These are phyloP conservation scores for Microctonus hyperodae DNA, from an alignment of 2,888 invertebrate species.

Conservation along the genomic window DNA sequence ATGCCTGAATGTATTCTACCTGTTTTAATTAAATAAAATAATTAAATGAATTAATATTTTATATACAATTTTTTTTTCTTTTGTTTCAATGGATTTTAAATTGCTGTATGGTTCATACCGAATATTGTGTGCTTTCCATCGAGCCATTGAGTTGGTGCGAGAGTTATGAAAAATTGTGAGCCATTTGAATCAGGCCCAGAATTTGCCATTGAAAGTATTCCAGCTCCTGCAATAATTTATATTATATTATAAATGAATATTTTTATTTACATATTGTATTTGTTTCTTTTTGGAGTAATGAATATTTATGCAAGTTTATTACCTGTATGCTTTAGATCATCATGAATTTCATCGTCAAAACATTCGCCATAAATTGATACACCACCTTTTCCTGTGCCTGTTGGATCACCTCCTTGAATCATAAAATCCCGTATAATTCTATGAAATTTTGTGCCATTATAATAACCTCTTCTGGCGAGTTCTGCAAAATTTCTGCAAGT, in stretches of 20 bases:
- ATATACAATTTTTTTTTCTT: conserved; percentile 1
- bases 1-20: conserved; percentile 85
- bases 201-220: conserved; percentile 94
- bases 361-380: conserved; percentile 94
- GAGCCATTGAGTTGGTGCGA: conserved; percentile 97
- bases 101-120: too few relatives aligned
- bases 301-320: too few relatives aligned
- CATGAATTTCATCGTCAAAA: conserved; percentile 95
- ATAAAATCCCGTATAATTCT: conserved; percentile 93
- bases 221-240: conserved; percentile 69
- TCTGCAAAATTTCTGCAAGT: conserved; percentile 99
- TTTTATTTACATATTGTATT: too few relatives aligned
- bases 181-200: conserved; percentile 97
- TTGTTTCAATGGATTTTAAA: neutral
- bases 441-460: conserved; percentile 96
- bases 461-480: conserved; percentile 90
- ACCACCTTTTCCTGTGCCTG: conserved; percentile 95
- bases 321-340: conserved; percentile 95
- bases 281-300: too few relatives aligned
- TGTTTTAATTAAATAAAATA: conserved; percentile 45
- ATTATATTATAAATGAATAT: conserved; percentile 21
- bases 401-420: conserved; percentile 97
- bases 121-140: conserved; percentile 98
- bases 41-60: conserved; percentile 1
- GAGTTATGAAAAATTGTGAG: conserved; percentile 97